These are phyloP conservation scores for Syndactyla subalaris DNA, from an alignment of 2,797 vertebrate genomes.

Conservation along the genomic window DNA sequence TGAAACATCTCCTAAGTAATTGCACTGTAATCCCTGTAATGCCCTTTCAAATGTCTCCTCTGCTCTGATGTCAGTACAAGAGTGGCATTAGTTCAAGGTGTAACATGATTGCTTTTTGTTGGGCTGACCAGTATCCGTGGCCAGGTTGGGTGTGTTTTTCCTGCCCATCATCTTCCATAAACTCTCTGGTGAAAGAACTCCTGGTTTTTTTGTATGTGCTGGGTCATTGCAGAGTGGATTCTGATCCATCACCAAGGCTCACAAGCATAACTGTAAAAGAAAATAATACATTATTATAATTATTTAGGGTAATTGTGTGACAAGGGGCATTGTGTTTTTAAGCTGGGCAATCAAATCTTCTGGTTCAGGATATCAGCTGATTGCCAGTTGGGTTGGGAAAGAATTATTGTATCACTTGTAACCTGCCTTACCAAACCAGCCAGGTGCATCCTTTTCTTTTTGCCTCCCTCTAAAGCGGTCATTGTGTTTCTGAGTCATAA, in stretches of 20 bases:
- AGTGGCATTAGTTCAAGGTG: fast-evolving
- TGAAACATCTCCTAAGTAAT: not conserved
- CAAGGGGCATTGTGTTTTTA: not conserved
- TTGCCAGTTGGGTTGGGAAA: not conserved
- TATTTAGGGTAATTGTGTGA: not conserved
- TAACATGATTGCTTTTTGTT: not conserved
- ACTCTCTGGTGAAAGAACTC: not conserved
- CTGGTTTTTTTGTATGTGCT: fast-evolving
- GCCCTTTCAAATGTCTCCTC: not conserved
- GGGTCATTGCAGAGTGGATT: not conserved
- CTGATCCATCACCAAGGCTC: not conserved
- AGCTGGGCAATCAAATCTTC: conserved; percentile 6
- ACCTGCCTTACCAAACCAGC: conserved; percentile 1
- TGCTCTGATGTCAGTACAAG: not conserved
- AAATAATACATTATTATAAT: not conserved
- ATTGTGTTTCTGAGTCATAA: conserved; percentile 23
- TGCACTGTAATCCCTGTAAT: not conserved
- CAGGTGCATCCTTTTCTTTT: conserved; percentile 14
- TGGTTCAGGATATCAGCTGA: conserved; percentile 2
- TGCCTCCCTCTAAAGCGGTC: not conserved
- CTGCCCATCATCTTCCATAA: not conserved
- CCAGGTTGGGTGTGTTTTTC: not conserved
- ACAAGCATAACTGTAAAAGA: not conserved
- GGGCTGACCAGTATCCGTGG: not conserved
- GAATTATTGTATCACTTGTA: not conserved